These are phyloP conservation scores for Epinephelus moara DNA, from an alignment of 2,113 vertebrate species.

Conservation along the genomic window DNA sequence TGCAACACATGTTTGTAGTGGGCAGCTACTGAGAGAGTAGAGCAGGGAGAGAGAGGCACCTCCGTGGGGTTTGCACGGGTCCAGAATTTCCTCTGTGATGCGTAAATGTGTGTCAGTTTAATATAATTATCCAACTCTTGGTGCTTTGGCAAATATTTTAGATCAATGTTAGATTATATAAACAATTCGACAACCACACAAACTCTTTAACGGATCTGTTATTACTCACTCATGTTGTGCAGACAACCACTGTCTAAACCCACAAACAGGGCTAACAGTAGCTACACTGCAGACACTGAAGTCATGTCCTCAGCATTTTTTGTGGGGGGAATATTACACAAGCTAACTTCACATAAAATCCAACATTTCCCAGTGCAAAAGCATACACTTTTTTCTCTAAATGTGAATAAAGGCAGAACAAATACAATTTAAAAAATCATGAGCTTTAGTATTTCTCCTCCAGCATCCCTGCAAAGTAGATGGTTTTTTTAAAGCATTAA, in stretches of 20 bases:
- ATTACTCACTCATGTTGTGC: background rate
- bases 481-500: background rate
- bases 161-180: background rate
- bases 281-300: background rate
- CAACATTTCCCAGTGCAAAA: background rate
- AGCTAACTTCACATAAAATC: background rate
- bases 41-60: conserved; percentile 24
- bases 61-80: conserved; percentile 25
- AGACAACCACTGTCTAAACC: conserved; percentile 13
- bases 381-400: background rate
- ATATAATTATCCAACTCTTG: background rate
- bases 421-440: background rate
- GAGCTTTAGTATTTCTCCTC: background rate
- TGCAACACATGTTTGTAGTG: conserved; percentile 78
- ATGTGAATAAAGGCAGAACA: background rate
- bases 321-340: background rate
- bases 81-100: conserved; percentile 23
- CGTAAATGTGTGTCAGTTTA: conserved; percentile 4
- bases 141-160: conserved; percentile 21
- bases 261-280: background rate
- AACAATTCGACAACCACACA: background rate
- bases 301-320: background rate
- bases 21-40: conserved; percentile 71
- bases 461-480: background rate
- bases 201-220: background rate